Evolutionary conservation across 2,888 invertebrate genomes (phyloP).

Genomic region (Amphimallon solstitiale): DNA sequence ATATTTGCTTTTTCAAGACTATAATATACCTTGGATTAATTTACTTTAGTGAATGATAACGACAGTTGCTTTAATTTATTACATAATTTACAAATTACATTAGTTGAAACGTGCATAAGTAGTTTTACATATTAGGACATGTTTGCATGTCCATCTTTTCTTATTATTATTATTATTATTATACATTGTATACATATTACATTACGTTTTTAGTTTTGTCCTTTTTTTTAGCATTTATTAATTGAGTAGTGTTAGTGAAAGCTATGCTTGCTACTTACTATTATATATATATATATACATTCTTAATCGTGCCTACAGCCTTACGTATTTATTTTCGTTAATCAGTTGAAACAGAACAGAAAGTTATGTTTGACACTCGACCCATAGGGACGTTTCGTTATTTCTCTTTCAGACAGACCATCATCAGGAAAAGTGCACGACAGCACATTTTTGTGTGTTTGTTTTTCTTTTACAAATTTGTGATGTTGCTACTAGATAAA

Average conservation of each 20-base stretch:
- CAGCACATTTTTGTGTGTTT: too few relatives aligned
- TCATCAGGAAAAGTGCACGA: not conserved
- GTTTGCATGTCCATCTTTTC: slow-evolving; percentile 28
- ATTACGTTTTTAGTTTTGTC: not conserved
- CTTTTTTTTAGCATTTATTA: slow-evolving; percentile 33
- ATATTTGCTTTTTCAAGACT: too few relatives aligned
- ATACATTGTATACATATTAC: slow-evolving; percentile 43
- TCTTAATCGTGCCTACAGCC: slow-evolving; percentile 15
- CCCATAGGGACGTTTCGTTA: not conserved
- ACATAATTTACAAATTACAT: not conserved
- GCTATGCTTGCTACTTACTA: slow-evolving; percentile 55
- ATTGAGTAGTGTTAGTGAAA: slow-evolving; percentile 47
- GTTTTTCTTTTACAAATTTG: too few relatives aligned
- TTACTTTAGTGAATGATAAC: too few relatives aligned
- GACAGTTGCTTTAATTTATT: too few relatives aligned
- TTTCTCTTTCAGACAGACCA: not conserved
- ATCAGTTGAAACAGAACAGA: not conserved
- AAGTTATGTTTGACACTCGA: not conserved
- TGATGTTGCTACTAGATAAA: too few relatives aligned
- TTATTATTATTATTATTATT: slow-evolving; percentile 8
- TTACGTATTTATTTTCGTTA: not conserved
- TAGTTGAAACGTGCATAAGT: too few relatives aligned
- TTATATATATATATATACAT: slow-evolving; percentile 19
- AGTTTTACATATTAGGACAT: slow-evolving; percentile 18
- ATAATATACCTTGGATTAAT: too few relatives aligned